Base-by-base conservation (phyloP, 2,113 vertebrate species). In the Mesoclemmys tuberculata region DNA sequence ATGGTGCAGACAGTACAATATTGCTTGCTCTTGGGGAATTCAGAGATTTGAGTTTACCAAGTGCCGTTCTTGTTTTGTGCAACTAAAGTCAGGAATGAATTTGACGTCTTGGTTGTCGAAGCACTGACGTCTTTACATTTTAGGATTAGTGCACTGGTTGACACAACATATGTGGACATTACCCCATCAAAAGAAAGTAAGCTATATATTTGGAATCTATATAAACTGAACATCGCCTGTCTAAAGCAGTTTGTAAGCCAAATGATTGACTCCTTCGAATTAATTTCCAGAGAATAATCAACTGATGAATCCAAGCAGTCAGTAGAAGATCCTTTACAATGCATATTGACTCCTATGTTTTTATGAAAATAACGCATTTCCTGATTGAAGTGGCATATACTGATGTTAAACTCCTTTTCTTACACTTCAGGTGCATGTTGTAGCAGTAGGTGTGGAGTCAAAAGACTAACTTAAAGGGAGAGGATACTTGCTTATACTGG, bases 241-340 rank as follows among this genome's bases (percentile, higher is more conserved):
- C 2, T 27, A n/a, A 8, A 21, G 27, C 6, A 6, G 49, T 52
- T 26, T 26, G 49, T n/a, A 21, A 4, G 24, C 54, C 49, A 89
- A 86, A 84, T 89, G 88, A 64, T 91, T 85, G 5, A 10, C 74
- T 77, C 41, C 54, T 2, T 97, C 95, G 94, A 95, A 92, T 96
- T 35, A 91, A 93, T 68, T 61, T 75, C 78, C 88, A 58, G 56
- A 93, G 61, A 52, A 88, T 82, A 89, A 91, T 94, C 84, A 78
- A 11, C 54, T 80, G 80, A 38, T 84, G 16, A 35, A 21, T 85
- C 55, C 77, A 86, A 88, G 78, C 27, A 75, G 77, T 86, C 82
- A 48, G 35, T 26, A 87, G 87, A 87, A 49, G 84, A 27, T 61
- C 46, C 31, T 92, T 85, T 89, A 75, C 85, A 51, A 80, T 29